phyloP scores from a whole-genome alignment of 2,888 invertebrate species.

The Oscheius sp. region DNA sequence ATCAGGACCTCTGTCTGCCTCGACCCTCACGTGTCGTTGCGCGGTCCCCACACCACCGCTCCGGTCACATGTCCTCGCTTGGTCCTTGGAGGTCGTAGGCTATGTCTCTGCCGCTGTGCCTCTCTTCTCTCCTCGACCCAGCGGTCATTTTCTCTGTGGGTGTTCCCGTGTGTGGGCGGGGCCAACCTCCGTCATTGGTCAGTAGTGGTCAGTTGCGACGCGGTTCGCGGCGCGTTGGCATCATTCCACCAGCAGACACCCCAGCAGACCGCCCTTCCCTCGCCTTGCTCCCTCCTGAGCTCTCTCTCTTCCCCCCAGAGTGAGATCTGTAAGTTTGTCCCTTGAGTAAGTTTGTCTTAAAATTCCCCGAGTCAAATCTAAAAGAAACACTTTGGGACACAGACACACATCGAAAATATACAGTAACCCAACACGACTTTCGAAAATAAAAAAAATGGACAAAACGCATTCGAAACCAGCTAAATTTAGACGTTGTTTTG shows the following conservation, averaged over 20 bases:
- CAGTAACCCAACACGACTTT: no score
- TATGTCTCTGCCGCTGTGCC: no score
- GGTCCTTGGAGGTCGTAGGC: slow-evolving; percentile 1
- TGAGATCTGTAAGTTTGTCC: slow-evolving; percentile 11
- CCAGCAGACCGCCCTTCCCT: slow-evolving; percentile 21
- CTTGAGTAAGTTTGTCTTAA: neutral
- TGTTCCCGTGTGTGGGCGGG: slow-evolving; percentile 28
- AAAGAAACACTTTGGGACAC: neutral
- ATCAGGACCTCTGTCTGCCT: neutral
- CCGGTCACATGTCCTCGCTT: slow-evolving; percentile 24
- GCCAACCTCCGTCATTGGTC: slow-evolving; percentile 25
- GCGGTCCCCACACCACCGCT: no score
- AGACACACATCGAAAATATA: no score
- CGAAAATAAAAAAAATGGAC: no score
- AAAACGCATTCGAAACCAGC: no score
- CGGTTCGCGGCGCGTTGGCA: slow-evolving; percentile 16
- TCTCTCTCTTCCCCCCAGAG: neutral
- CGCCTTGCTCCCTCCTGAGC: slow-evolving; percentile 10
- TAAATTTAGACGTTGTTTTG: no score
- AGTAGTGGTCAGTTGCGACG: slow-evolving; percentile 15
- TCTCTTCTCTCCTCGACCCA: neutral
- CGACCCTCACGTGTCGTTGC: slow-evolving; percentile 13
- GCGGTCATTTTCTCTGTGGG: slow-evolving; percentile 22
- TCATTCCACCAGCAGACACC: slow-evolving; percentile 17
- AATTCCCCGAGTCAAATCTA: neutral